Base-by-base conservation (phyloP, 2,113 vertebrate genomes). In the Nesogale talazaci region DNA sequence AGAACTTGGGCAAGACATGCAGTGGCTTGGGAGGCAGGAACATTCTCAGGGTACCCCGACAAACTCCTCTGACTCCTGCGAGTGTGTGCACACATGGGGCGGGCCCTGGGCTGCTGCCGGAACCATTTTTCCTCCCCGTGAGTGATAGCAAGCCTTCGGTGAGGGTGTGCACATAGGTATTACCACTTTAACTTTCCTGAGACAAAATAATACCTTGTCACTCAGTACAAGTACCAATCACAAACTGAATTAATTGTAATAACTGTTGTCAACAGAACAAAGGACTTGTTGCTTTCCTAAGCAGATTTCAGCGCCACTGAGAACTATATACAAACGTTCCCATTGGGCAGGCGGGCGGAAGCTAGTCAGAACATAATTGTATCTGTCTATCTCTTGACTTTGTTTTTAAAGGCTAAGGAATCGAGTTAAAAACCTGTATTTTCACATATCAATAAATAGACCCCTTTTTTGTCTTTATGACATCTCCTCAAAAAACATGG, bases 181-280 rank as follows among this genome's bases (percentile, higher is more conserved):
- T 98, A 98, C 98, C 98, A 94, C 97, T 98, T 99, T 98, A 98
- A 98, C 98, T 98, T 98, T 98, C 97, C 98, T 46, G 98, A 98
- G 98, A 98, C 99, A 99, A 99, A 99, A 99, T 99, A 99, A 98
- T 98, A 98, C 98, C 98, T 98, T 99, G 99, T 99, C 99, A 98
- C 98, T 99, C 98, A 98, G 98, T 95, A 97, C 98, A 98, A 98
- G 99, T 98, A 98, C 98, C 98, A 98, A 97, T 98, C 99, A 98
- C 98, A 98, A 98, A 98, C 98, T 98, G 98, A 99, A 99, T 99
- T 99, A 98, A 98, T 98, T 98, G 98, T 99, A 99, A 99, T 99
- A 98, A 98, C 98, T 98, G 98, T 98, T 99, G 99, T 99, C 99
- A 98, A 97, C 97, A 85, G 97, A 98, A 98, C 97, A 98, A 98